Evolutionary conservation across 2,113 vertebrate species (phyloP).

Genomic region (Rhabdomys dilectus): DNA sequence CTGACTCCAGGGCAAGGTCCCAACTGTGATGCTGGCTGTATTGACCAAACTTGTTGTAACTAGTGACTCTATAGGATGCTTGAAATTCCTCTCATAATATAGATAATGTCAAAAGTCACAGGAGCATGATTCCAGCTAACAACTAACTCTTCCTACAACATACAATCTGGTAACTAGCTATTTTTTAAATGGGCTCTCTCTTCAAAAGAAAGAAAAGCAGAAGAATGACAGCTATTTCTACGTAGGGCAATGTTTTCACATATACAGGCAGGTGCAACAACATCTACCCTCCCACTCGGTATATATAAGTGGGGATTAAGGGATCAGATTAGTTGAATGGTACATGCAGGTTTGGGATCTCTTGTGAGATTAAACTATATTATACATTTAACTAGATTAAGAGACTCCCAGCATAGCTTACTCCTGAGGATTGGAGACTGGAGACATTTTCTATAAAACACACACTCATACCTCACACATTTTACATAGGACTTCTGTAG

Average conservation of each 20-base stretch:
- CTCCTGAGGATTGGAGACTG: not conserved
- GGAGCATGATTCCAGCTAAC: not conserved
- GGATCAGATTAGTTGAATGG: not conserved
- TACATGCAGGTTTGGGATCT: not conserved
- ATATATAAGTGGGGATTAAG: not conserved
- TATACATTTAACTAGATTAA: not conserved
- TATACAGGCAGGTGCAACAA: not conserved
- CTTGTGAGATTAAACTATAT: not conserved
- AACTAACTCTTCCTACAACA: not conserved
- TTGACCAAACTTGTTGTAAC: no score
- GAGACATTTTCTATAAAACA: not conserved
- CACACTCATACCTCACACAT: no score
- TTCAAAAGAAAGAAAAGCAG: not conserved
- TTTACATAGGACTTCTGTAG: no score
- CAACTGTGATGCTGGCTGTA: no score
- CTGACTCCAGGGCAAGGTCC: not conserved
- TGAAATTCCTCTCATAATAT: not conserved
- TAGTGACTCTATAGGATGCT: not conserved
- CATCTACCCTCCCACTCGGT: not conserved
- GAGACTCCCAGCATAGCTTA: not conserved
- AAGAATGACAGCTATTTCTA: not conserved
- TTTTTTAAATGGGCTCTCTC: not conserved
- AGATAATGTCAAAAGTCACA: not conserved
- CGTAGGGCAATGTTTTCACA: not conserved
- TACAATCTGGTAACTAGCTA: not conserved